These are phyloP conservation scores for Neotragus moschatus DNA, from an alignment of 2,113 vertebrate genomes.

Conservation along the genomic window DNA sequence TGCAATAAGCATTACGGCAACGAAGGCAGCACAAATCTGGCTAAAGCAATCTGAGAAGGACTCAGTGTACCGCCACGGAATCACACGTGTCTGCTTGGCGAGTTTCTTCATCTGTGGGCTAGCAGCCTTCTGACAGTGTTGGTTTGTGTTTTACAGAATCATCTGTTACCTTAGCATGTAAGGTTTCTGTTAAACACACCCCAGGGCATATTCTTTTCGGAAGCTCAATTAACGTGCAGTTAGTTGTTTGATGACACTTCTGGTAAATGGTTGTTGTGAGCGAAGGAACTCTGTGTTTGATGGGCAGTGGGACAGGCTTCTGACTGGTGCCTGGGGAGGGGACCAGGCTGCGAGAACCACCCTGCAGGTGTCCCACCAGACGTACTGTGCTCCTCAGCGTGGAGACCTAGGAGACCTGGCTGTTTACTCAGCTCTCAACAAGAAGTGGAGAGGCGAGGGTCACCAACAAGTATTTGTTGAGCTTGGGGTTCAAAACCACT, in stretches of 20 bases:
- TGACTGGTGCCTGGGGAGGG: background rate
- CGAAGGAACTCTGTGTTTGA: background rate
- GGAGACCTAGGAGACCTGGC: background rate
- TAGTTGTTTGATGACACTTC: constrained; percentile 65
- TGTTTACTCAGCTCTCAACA: background rate
- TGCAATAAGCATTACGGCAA: background rate
- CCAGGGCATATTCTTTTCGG: constrained; percentile 70
- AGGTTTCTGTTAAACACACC: constrained; percentile 67
- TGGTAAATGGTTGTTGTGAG: constrained; percentile 52
- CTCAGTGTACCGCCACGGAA: background rate
- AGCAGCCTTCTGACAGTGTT: background rate
- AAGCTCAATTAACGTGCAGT: constrained; percentile 70
- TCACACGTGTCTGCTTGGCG: background rate
- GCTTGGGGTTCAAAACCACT: background rate
- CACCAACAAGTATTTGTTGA: background rate
- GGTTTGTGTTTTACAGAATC: constrained; percentile 62
- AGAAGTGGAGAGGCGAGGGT: background rate
- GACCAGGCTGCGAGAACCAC: background rate
- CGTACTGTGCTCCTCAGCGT: background rate
- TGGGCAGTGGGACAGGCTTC: background rate
- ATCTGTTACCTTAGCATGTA: constrained; percentile 75
- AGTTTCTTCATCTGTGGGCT: constrained; percentile 18
- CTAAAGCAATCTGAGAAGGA: background rate
- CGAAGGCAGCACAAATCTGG: background rate
- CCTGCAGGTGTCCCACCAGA: background rate